Evolutionary conservation across 2,888 invertebrate genomes (phyloP).

Genomic region (Megastigmus dorsalis): DNA sequence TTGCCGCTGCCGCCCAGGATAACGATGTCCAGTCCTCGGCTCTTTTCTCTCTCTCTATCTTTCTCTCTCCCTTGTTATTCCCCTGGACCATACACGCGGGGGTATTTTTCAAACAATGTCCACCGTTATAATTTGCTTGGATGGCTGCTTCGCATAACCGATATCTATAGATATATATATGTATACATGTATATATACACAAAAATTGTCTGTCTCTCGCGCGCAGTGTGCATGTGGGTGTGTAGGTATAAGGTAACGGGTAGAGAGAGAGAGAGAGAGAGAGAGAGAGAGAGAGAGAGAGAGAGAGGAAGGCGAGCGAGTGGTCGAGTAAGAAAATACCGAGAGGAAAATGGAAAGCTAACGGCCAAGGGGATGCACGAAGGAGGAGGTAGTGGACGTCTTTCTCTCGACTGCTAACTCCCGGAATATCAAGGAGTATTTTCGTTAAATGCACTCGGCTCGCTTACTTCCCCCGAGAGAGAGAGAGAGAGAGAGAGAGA

Average conservation of each 20-base stretch:
- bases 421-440: constrained; percentile 49
- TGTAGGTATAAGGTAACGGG: no score
- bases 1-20: constrained; percentile 57
- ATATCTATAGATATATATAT: no score
- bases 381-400: no score
- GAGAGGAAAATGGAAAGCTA: constrained; percentile 45
- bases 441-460: constrained; percentile 42
- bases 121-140: constrained; percentile 70
- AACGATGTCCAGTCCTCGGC: constrained; percentile 65
- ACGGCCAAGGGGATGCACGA: constrained; percentile 4
- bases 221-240: no score
- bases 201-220: no score
- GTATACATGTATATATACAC: no score
- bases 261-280: no score
- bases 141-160: constrained; percentile 68
- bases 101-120: constrained; percentile 71
- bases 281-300: no score
- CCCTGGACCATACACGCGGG: constrained; percentile 59
- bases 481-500: no score
- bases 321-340: constrained; percentile 57
- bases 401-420: no score
- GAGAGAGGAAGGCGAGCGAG: no score
- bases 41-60: constrained; percentile 14
- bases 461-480: background rate
- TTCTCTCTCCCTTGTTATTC: constrained; percentile 65